Evolutionary conservation across 2,888 invertebrate genomes (phyloP), one percentile per base, ranked within the genome.

Genomic region (Apamea crenata): DNA sequence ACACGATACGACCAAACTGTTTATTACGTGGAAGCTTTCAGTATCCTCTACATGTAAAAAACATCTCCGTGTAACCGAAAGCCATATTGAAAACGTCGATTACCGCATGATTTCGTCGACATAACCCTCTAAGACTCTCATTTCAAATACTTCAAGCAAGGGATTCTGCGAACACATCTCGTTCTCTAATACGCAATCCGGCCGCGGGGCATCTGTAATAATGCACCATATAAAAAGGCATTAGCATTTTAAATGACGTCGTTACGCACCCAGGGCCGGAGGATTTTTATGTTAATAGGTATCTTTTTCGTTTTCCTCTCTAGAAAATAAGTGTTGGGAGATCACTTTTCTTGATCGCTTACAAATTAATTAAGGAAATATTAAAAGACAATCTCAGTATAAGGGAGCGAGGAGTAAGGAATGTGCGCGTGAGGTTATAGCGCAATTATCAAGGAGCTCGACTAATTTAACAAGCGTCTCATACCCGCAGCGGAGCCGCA

Each of bases 181-280:
- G 71, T 77, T 79, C 70, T 71, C 65, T 78, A 82, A 76, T 81
- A 74, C 84, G 79, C 86, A 76, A 84, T 84, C 81, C 76, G 69
- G 84, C 89, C 86, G 82, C 78, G 74, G 85, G 88, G 77, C 82
- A 88, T 89, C 81, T 82, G 87, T 87, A 86, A 91, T 88, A 90
- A 91, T 92, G 90, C 91, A 90, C 85, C 87, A 87, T 90, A 90
- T 89, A 90, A 89, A 83, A 90, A 87, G 83, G 87, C 87, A 94
- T 94, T 94, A 92, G 91, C 93, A 94, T 92, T 93, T 91, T 91
- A 93, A 93, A 94, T 91, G 90, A 90, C 80, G 89, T 86, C 87
- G 84, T 87, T 87, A 82, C 86, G 82, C 85, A 80, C 82, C 80
- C 77, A 16, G 65, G 32, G 79, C 59, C 70, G 53, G 59, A 66